These are phyloP conservation scores for Ectobius pallidus DNA, from an alignment of 2,888 invertebrate genomes.

Conservation along the genomic window DNA sequence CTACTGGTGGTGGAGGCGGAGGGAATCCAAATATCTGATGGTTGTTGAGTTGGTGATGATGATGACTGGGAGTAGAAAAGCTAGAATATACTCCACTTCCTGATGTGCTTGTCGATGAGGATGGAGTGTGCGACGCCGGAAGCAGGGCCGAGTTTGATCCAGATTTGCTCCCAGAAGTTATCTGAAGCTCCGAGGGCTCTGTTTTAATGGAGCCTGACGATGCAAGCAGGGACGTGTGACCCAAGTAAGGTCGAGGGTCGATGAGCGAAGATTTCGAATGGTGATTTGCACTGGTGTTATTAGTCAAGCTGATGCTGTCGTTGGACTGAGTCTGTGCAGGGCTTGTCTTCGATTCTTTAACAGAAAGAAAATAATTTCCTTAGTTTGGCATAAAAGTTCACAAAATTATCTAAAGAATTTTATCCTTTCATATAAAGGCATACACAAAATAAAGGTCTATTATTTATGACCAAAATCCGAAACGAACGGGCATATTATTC, in stretches of 20 bases:
- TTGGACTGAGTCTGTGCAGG: background rate
- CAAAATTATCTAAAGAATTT: too few relatives aligned
- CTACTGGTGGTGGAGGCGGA: slow-evolving; percentile 30
- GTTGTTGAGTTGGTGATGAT: slow-evolving; percentile 34
- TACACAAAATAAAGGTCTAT: too few relatives aligned
- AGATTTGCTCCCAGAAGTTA: background rate
- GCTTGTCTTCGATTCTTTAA: background rate
- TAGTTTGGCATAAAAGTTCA: too few relatives aligned
- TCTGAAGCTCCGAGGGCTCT: slow-evolving; percentile 36
- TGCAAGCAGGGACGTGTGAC: slow-evolving; percentile 63
- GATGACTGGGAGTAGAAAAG: slow-evolving; percentile 4
- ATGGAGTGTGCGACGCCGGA: background rate
- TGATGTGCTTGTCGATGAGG: slow-evolving; percentile 22
- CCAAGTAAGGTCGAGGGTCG: slow-evolving; percentile 54
- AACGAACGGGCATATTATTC: too few relatives aligned
- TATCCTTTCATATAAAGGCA: too few relatives aligned
- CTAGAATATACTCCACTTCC: slow-evolving; percentile 4
- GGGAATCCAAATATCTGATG: slow-evolving; percentile 35
- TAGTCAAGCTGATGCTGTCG: background rate
- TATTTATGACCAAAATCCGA: too few relatives aligned
- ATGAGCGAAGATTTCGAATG: slow-evolving; percentile 16
- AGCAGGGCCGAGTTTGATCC: background rate
- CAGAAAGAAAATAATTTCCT: background rate
- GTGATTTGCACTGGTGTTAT: background rate
- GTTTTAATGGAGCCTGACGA: slow-evolving; percentile 48